Base-by-base conservation (phyloP, 2,888 invertebrate species). In the Prosopocoilus inquinatus region DNA sequence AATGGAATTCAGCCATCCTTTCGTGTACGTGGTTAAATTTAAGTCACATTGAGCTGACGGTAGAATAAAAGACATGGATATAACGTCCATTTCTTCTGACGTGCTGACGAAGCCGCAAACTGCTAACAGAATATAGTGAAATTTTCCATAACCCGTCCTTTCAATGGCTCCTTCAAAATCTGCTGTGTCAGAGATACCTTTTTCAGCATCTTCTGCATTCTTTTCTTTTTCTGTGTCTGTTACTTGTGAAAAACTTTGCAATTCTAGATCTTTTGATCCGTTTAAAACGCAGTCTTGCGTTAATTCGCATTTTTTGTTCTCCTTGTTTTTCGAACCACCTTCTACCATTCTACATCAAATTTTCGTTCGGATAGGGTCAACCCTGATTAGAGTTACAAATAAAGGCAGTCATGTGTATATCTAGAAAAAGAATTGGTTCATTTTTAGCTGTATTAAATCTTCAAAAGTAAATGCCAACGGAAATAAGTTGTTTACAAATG, bases 61-160 rank as follows among this genome's bases (percentile, higher is more conserved):
- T 62, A 95, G 81, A 78, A 95, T 91, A 84, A 94, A 95, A 65
- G 94, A 94, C 89, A 95, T 92, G 69, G 91, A 92, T 72, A 95
- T 91, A 80, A 94, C 93, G 81, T 94, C 94, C 88, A 95, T 93
- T 82, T 94, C 94, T 83, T 95, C 94, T 78, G 93, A 92, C 66
- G 92, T 92, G 81, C 91, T 91, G 78, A 94, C 94, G 80, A 94
- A 90, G 68, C 95, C 94, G 81, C 94, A 94, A 77, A 95, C 89
- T 74, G 89, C 87, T 82, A 95, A 81, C 75, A 95, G 83, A 71
- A 91, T 82, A 79, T 91, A 91, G 79, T 95, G 94, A 80, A 95
- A 95, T 79, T 90, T 86, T 71, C 91, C 91, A 87, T 90, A 90
- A 73, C 88, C 90, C 73, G 91, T 86, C 80, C 89, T 81, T 83